Percentiles rank a stretch among this genome's conserved stretches.
Evolutionary conservation across 2,797 vertebrate genomes (phyloP).

Genomic region (Sebastes oblongus): DNA sequence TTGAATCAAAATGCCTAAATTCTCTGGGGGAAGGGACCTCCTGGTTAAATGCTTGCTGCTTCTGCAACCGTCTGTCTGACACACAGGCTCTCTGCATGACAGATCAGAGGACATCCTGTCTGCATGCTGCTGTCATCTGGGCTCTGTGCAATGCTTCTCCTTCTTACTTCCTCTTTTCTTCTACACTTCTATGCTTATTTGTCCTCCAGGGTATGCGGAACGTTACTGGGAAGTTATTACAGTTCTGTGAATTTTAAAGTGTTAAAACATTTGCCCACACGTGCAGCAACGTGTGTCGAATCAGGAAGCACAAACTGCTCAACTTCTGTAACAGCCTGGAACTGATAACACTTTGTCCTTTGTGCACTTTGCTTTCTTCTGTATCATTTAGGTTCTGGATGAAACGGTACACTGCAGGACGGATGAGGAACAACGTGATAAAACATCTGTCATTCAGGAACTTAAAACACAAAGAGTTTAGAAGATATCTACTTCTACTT

Average conservation of each 20-base stretch:
- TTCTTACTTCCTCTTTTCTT: conserved; percentile 68
- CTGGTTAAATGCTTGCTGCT: conserved; percentile 1
- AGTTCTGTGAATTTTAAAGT: conserved; percentile 5
- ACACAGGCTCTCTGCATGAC: conserved; percentile 70
- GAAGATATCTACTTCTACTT: conserved; percentile 27
- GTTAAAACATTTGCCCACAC: background rate
- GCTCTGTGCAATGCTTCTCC: conserved; percentile 45
- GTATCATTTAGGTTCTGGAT: background rate
- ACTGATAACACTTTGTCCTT: background rate
- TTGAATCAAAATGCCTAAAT: background rate
- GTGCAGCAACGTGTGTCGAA: background rate
- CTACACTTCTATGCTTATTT: conserved; percentile 18
- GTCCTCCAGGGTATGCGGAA: background rate
- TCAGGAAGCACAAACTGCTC: conserved; percentile 41
- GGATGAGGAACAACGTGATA: conserved; percentile 38
- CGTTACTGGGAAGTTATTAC: conserved; percentile 27
- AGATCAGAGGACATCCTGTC: conserved; percentile 76
- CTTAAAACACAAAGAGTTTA: conserved; percentile 9
- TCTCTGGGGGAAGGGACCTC: background rate
- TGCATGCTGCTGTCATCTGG: conserved; percentile 57
- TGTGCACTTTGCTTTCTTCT: background rate
- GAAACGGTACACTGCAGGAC: background rate
- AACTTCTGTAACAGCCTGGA: conserved; percentile 32
- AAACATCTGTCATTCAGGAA: conserved; percentile 40
- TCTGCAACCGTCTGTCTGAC: conserved; percentile 24